phyloP scores from a whole-genome alignment of 53 echinoderm and acorn worm genomes.

The Astropecten irregularis region DNA sequence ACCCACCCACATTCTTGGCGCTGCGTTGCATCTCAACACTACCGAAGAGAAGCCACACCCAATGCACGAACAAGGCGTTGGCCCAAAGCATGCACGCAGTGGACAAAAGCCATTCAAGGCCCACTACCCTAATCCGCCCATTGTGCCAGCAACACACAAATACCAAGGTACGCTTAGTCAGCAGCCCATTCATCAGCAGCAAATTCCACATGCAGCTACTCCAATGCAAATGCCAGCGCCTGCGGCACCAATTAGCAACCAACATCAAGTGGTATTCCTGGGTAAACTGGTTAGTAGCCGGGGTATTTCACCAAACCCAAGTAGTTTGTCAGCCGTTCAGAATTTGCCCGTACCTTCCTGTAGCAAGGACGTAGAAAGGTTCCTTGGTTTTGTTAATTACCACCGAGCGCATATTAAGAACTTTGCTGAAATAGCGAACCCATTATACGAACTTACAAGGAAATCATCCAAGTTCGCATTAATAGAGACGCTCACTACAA shows the following conservation, averaged over 20 bases:
- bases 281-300: constrained; percentile 9
- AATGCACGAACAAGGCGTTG: not conserved
- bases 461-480: not conserved
- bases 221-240: not conserved
- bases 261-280: constrained; percentile 33
- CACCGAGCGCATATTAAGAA: constrained; percentile 35
- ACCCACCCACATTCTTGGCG: not conserved
- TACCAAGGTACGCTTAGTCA: not conserved
- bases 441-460: constrained; percentile 1
- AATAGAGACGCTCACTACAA: not conserved
- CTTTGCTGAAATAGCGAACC: constrained; percentile 31
- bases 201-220: not conserved
- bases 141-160: not conserved
- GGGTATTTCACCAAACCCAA: constrained; percentile 29
- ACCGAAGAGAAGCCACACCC: not conserved
- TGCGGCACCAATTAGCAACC: no score
- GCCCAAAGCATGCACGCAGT: not conserved
- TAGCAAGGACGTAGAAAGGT: constrained; percentile 28
- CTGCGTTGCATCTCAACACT: not conserved
- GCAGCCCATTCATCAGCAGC: not conserved
- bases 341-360: constrained; percentile 33
- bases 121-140: no score
- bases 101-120: no score
- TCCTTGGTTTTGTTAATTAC: constrained; percentile 46
- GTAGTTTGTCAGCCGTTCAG: not conserved